These are phyloP conservation scores for Himantopus leucocephalus DNA, from an alignment of 2,113 vertebrate species.

Conservation along the genomic window DNA sequence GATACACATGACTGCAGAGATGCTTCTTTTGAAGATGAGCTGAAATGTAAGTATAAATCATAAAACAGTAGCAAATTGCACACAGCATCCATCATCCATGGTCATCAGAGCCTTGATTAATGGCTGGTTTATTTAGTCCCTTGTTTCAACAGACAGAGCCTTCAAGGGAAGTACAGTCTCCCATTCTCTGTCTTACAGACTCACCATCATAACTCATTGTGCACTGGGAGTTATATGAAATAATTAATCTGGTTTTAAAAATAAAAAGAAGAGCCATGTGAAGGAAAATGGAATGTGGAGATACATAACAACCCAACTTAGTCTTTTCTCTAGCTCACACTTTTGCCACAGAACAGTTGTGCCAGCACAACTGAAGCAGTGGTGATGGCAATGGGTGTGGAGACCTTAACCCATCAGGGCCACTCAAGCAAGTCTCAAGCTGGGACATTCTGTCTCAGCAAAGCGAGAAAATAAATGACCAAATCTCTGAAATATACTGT, in stretches of 20 bases:
- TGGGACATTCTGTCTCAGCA: not conserved
- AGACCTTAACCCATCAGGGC: not conserved
- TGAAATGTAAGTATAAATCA: constrained; percentile 54
- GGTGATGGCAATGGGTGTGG: not conserved
- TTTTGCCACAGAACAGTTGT: not conserved
- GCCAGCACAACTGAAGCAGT: not conserved
- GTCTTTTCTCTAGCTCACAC: not conserved
- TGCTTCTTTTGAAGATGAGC: not conserved
- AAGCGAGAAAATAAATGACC: not conserved
- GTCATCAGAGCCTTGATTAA: not conserved
- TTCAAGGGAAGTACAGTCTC: not conserved
- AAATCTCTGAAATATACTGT: not conserved
- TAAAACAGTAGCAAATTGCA: not conserved
- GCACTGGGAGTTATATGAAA: not conserved
- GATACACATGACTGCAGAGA: not conserved
- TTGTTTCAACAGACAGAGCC: not conserved
- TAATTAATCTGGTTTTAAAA: not conserved
- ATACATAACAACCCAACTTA: not conserved
- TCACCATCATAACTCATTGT: not conserved
- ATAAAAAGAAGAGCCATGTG: not conserved
- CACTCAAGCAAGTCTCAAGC: not conserved
- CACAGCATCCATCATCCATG: not conserved
- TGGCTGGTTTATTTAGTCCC: not conserved
- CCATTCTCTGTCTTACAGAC: not conserved
- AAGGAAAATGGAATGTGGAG: not conserved